Evolutionary conservation across 1,140 invertebrate species (phyloP).

Genomic region (Habropoda laboriosa): DNA sequence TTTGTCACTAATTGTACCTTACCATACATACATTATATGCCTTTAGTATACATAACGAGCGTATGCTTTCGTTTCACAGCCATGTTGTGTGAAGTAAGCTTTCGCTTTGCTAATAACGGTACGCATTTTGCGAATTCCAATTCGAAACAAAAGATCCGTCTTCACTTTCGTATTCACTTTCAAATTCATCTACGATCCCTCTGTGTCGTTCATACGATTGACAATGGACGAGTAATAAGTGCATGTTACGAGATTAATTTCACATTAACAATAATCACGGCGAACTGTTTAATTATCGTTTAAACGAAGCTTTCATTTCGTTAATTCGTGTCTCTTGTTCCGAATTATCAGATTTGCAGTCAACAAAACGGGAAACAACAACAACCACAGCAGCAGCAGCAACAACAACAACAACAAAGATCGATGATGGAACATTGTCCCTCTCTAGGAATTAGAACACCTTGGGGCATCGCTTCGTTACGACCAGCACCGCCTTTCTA

Average conservation of each 20-base stretch:
- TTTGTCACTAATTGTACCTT: conserved; percentile 74
- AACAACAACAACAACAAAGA: conserved; percentile 48
- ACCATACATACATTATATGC: too few species aligned
- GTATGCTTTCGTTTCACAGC: conserved; percentile 74
- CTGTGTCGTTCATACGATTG: not conserved
- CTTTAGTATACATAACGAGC: too few species aligned
- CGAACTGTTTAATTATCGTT: not conserved
- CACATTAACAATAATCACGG: too few species aligned
- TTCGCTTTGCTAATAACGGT: conserved; percentile 75
- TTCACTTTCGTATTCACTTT: not conserved
- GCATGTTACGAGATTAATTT: not conserved
- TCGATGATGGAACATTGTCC: conserved; percentile 69
- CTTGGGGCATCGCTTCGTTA: conserved; percentile 78
- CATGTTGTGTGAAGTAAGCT: conserved; percentile 82
- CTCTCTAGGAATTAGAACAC: conserved; percentile 75
- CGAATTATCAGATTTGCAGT: conserved; percentile 63
- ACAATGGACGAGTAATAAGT: not conserved
- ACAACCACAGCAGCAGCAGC: not conserved
- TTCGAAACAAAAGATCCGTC: not conserved
- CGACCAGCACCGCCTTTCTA: conserved; percentile 78
- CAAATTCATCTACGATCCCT: not conserved
- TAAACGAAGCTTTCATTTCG: not conserved
- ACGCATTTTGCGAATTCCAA: not conserved
- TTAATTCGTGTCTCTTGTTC: not conserved
- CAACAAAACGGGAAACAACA: conserved; percentile 71